Evolutionary conservation across 2,797 vertebrate genomes (phyloP), one percentile per base, ranked within the genome.

Genomic region (Myoxocephalus aenaeus): DNA sequence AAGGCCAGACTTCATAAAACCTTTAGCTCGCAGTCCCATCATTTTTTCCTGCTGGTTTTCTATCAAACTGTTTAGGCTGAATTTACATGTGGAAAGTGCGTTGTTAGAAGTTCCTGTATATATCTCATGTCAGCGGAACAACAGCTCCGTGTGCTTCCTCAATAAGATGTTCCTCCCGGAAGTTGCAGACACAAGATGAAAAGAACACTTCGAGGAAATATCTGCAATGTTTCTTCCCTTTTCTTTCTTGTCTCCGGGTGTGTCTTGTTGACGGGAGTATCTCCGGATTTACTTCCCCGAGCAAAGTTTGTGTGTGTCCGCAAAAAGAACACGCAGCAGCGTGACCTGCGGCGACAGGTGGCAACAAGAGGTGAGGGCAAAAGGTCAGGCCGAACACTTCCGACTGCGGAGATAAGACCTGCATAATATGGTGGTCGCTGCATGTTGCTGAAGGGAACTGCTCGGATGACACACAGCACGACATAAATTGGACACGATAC

Each of bases 311-410:
- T 42, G 38, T 72, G 69, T 81, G 40, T 69, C 57, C 40, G 75
- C 64, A 27, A 64, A 29, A 20, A 27, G 58, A 68, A 58, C 20
- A 11, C n/a, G 5, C 66, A 58, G 18, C 58, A 58, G 56, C 44
- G 64, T 89, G 46, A 90, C 92, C 90, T 79, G 90, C 84, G 90
- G 92, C 81, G 87, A 93, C 92, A 92, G 92, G 92, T 95, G 93
- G 83, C 88, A 92, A 81, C 89, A 82, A 87, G 93, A 81, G 92
- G 78, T 79, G 85, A 79, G 87, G 90, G 61, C 66, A 75, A 91
- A 86, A 91, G 92, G 91, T 95, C 93, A 94, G 76, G 74, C 69
- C 61, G 65, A 81, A 80, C 85, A 87, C 91, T 92, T 93, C 88
- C 78, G 83, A 80, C 85, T 67, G 67, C 77, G 46, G 38, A 38